Base-by-base conservation (phyloP, 2,888 invertebrate species). In the Thalpophila matura region DNA sequence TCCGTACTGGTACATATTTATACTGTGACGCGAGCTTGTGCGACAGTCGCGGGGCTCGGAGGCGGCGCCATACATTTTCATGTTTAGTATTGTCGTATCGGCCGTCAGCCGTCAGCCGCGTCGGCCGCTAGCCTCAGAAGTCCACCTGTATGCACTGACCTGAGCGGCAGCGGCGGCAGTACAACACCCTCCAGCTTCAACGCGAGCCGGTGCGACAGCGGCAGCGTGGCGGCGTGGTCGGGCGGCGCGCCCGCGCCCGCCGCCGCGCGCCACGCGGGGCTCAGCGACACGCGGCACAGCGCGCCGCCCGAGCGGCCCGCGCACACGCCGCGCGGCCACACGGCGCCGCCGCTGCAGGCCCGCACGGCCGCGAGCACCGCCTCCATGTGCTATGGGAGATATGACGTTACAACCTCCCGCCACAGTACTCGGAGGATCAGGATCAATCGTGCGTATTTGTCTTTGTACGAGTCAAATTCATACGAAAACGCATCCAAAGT, bases 181-280 rank as follows among this genome's bases (percentile, higher is more conserved):
- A 99, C 77, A 4, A 99, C 98, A 0, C 99, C 99, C 91, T 99
- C 99, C 2, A 99, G 98, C 94, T 98, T 99, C 22, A 99, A 96
- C 1, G 99, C 98, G 62, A 99, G 95, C 77, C 98, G 97, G 77
- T 98, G 97, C 55, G 98, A 97, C 38, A 97, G 96, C 63, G 97
- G 97, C 33, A 99, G 97, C 68, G 97, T 96, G 46, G 99, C 97
- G 5, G 99, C 97, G 45, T 97, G 97, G 79, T 99, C 99, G 35
- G 77, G 54, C 27, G 74, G 66, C 0, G 97, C 97, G 66, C 97
- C 99, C 0, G 50, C 27, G 14, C 70, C 64, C 1, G 71, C 47
- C 1, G 97, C 97, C 24, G 84, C 81, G 69, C 88, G 84, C 93
- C 47, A 90, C 37, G 86, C 94, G 56, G 90, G 95, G 81, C 86